These are phyloP conservation scores for Erynnis tages DNA, from an alignment of 2,888 invertebrate species.

Conservation along the genomic window DNA sequence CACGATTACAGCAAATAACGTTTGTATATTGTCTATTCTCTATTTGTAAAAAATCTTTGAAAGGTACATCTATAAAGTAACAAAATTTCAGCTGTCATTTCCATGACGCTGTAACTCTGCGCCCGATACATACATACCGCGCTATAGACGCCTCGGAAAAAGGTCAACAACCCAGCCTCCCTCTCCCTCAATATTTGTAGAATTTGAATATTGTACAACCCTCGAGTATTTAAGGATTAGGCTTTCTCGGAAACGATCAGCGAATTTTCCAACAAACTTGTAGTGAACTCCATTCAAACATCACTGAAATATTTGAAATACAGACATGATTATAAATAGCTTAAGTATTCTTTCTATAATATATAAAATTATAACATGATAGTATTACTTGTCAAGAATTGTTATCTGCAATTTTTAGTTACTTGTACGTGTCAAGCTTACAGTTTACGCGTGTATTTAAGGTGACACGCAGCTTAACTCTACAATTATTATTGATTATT, in stretches of 20 bases:
- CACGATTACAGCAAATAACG: too few species aligned
- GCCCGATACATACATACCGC: slow-evolving; percentile 44
- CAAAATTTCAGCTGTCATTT: slow-evolving; percentile 22
- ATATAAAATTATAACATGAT: too few species aligned
- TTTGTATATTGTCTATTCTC: too few species aligned
- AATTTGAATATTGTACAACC: slow-evolving; percentile 67
- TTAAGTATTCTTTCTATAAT: background rate
- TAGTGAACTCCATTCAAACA: background rate
- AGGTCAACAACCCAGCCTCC: slow-evolving; percentile 67
- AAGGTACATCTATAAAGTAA: too few species aligned
- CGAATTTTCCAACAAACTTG: slow-evolving; percentile 18
- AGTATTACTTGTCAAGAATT: too few species aligned
- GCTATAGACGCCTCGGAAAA: slow-evolving; percentile 54
- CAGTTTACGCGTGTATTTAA: too few species aligned
- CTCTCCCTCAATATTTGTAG: slow-evolving; percentile 63
- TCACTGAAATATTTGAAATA: background rate
- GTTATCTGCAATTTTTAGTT: too few species aligned
- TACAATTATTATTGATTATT: too few species aligned
- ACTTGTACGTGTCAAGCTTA: too few species aligned
- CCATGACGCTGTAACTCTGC: slow-evolving; percentile 35
- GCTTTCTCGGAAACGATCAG: slow-evolving; percentile 51
- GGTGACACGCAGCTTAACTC: too few species aligned
- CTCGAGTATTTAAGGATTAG: slow-evolving; percentile 63
- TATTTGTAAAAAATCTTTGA: too few species aligned
- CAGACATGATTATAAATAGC: background rate